These are phyloP conservation scores for Oopsacas minuta DNA, from an alignment of 37 sponge, comb jelly and placozoan genomes.

Conservation along the genomic window DNA sequence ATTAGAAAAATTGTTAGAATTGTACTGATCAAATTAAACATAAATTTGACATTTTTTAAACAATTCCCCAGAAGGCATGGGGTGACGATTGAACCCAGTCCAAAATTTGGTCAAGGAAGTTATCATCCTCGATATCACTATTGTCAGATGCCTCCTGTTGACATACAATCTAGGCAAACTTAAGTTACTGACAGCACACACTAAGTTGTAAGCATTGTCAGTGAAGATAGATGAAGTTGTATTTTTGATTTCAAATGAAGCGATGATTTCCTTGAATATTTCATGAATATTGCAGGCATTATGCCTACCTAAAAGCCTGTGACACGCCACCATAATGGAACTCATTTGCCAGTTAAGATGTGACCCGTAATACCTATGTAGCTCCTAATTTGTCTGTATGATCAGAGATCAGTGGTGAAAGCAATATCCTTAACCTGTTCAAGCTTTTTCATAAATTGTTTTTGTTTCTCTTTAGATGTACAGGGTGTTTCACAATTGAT, in stretches of 20 bases:
- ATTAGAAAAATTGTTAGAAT: not conserved
- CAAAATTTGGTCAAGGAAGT: not conserved
- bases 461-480: not conserved
- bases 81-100: no score
- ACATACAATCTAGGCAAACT: not conserved
- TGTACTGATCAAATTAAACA: no score
- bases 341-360: slow-evolving; percentile 6
- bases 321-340: slow-evolving; percentile 20
- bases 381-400: slow-evolving; percentile 20
- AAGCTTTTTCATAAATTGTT: not conserved
- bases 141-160: not conserved
- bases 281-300: not conserved
- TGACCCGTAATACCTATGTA: slow-evolving; percentile 26
- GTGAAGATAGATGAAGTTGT: not conserved
- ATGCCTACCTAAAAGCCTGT: slow-evolving; percentile 7
- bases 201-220: slow-evolving; percentile 3
- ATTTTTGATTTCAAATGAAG: slow-evolving; percentile 8
- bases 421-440: not conserved
- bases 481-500: no score
- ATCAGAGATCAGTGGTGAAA: slow-evolving; percentile 25
- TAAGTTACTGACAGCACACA: not conserved
- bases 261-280: not conserved
- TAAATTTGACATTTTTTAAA: no score
- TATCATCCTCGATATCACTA: not conserved
- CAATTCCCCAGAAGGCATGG: no score